A percentile compares a stretch with the other conserved stretches of the same genome.
Evolutionary conservation across 2,797 vertebrate species (phyloP).

Genomic region (Lerista edwardsae): DNA sequence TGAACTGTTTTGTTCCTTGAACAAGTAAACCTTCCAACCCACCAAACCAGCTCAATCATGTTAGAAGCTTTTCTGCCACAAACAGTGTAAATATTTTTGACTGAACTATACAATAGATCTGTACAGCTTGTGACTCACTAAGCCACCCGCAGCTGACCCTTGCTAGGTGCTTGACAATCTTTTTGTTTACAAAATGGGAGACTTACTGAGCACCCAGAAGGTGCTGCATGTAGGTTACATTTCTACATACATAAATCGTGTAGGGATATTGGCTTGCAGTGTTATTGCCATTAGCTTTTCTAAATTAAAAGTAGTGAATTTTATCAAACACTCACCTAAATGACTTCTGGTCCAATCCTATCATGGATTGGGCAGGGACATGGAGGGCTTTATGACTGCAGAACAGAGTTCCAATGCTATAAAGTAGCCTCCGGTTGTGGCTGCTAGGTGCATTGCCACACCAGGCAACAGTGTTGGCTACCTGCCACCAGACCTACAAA

Average conservation of each 20-base stretch:
- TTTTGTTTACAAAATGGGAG: neutral
- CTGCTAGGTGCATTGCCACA: too few relatives aligned
- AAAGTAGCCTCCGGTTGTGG: too few relatives aligned
- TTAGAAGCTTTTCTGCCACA: neutral
- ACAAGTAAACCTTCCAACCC: neutral
- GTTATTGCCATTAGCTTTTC: neutral
- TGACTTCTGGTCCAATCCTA: too few relatives aligned
- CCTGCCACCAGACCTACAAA: too few relatives aligned
- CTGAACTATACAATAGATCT: neutral
- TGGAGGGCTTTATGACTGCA: too few relatives aligned
- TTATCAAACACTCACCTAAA: neutral
- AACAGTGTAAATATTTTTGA: neutral
- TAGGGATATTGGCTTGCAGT: neutral
- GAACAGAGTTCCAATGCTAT: too few relatives aligned
- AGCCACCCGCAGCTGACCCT: neutral
- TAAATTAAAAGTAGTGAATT: neutral
- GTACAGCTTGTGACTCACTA: neutral
- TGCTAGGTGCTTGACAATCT: neutral
- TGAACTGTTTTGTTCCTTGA: neutral
- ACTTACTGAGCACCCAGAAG: neutral
- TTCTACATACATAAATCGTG: too few relatives aligned
- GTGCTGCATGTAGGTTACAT: neutral
- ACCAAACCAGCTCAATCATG: neutral
- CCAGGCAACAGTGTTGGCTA: too few relatives aligned
- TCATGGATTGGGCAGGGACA: too few relatives aligned